phyloP scores from a whole-genome alignment of 2,113 vertebrate species.

The Pogona vitticeps region DNA sequence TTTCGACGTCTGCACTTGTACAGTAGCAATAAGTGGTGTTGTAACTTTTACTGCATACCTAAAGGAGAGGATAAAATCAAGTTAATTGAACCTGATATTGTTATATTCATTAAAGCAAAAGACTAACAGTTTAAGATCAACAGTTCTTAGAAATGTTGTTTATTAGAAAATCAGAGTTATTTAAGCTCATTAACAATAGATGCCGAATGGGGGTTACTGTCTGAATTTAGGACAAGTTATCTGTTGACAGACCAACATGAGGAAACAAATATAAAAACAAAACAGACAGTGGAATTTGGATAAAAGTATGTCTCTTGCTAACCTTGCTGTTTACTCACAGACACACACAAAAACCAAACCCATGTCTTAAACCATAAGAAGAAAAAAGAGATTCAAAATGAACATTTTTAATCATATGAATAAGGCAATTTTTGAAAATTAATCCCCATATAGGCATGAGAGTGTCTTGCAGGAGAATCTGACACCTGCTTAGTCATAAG shows the following conservation, averaged over 20 bases:
- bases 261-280: not conserved
- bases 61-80: constrained; percentile 16
- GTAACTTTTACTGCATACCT: constrained; percentile 82
- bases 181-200: not conserved
- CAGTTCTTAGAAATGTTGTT: not conserved
- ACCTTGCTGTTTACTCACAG: not conserved
- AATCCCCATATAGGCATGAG: not conserved
- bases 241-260: not conserved
- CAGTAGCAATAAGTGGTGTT: constrained; percentile 73
- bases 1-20: constrained; percentile 86
- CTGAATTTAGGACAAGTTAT: not conserved
- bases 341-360: not conserved
- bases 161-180: not conserved
- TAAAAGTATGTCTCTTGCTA: not conserved
- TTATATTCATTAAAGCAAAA: constrained; percentile 13
- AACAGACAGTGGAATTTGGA: not conserved
- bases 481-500: not conserved
- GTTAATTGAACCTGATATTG: not conserved
- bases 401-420: not conserved
- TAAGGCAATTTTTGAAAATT: not conserved
- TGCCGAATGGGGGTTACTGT: not conserved
- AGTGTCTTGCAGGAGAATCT: not conserved
- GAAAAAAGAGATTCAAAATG: not conserved
- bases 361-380: not conserved
- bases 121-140: not conserved